phyloP scores from a whole-genome alignment of 2,888 invertebrate genomes.

The Cheiracanthium punctorium region DNA sequence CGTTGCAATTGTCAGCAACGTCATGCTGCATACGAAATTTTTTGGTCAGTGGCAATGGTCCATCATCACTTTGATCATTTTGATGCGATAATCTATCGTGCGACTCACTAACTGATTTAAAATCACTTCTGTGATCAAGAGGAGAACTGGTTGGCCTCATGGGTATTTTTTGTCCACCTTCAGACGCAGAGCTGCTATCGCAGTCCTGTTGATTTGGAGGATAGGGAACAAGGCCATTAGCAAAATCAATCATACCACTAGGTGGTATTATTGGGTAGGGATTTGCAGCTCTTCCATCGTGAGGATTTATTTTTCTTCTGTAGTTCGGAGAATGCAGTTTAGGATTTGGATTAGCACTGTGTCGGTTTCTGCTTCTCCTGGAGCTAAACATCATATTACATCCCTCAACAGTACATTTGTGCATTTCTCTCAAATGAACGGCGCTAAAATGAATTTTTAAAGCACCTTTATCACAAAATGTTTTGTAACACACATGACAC shows the following conservation, averaged over 20 bases:
- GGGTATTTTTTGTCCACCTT: constrained; percentile 29
- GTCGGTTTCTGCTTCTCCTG: constrained; percentile 93
- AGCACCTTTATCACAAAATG: constrained; percentile 99
- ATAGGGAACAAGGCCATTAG: constrained; percentile 45
- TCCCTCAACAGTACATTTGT: constrained; percentile 98
- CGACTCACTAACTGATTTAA: neutral
- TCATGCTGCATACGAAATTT: constrained; percentile 73
- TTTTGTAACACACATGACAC: constrained; percentile 98
- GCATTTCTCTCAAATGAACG: constrained; percentile 99
- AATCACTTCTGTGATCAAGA: constrained; percentile 20
- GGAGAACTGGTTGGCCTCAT: constrained; percentile 11
- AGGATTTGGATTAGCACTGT: constrained; percentile 98
- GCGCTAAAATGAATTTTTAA: constrained; percentile 99
- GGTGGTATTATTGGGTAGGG: constrained; percentile 81
- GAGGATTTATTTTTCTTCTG: constrained; percentile 93
- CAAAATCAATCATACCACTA: constrained; percentile 44
- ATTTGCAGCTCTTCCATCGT: constrained; percentile 92
- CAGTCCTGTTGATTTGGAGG: constrained; percentile 45
- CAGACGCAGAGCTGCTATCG: constrained; percentile 51
- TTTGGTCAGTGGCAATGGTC: constrained; percentile 64
- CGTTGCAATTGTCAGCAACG: constrained; percentile 22
- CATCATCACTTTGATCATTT: constrained; percentile 31
- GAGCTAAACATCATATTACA: constrained; percentile 99
- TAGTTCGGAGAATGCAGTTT: constrained; percentile 97
- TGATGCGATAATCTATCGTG: neutral